Conservation (phyloP, 2,797 vertebrate species). For the Atherinosoma microstoma region DNA sequence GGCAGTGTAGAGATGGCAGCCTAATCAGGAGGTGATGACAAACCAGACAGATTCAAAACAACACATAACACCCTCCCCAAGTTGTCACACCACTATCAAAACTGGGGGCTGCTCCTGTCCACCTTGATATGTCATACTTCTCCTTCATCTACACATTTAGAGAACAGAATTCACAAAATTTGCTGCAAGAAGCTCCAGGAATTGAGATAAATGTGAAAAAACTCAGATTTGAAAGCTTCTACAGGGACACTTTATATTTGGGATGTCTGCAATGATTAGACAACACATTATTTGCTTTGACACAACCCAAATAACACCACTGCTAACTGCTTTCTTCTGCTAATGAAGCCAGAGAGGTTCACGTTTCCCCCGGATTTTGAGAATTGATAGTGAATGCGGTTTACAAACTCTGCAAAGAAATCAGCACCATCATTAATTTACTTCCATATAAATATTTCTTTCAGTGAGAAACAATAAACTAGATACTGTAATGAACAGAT, state of each 20-base stretch:
- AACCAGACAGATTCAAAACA: slow-evolving; percentile 51
- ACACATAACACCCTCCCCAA: slow-evolving; percentile 57
- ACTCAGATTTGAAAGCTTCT: slow-evolving; percentile 19
- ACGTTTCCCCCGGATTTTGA: slow-evolving; percentile 5
- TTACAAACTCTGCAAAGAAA: slow-evolving; percentile 39
- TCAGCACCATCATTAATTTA: slow-evolving; percentile 36
- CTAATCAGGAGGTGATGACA: slow-evolving; percentile 73
- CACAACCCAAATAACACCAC: slow-evolving; percentile 41
- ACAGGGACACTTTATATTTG: slow-evolving; percentile 21
- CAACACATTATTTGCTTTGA: not conserved
- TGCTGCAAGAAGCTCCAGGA: not conserved
- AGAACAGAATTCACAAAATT: slow-evolving; percentile 5
- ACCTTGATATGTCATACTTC: slow-evolving; percentile 46
- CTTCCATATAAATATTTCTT: slow-evolving; percentile 37
- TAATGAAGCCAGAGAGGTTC: slow-evolving; percentile 16
- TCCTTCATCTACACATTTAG: slow-evolving; percentile 4
- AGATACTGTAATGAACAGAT: slow-evolving; percentile 78
- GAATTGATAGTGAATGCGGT: not conserved
- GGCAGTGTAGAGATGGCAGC: slow-evolving; percentile 56
- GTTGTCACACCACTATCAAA: slow-evolving; percentile 52
- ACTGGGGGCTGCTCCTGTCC: slow-evolving; percentile 58
- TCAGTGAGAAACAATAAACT: slow-evolving; percentile 75
- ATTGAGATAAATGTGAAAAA: not conserved
- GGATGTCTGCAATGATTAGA: slow-evolving; percentile 40
- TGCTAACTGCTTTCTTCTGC: slow-evolving; percentile 21